These are phyloP conservation scores for Megaceryle alcyon DNA, from an alignment of 2,797 vertebrate genomes.

Conservation along the genomic window DNA sequence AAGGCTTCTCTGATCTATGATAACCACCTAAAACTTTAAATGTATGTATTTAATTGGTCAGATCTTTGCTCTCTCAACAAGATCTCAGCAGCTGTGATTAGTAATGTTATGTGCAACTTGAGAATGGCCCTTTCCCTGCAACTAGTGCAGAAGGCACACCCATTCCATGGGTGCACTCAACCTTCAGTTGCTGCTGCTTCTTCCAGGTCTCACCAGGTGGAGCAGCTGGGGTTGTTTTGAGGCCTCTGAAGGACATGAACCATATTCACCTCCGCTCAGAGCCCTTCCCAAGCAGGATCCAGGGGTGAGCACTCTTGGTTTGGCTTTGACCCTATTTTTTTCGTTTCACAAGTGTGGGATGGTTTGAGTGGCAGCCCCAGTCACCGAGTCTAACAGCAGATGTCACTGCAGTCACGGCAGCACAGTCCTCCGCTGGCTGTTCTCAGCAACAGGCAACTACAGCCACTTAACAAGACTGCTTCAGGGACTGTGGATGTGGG, in stretches of 20 bases:
- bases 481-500: background rate
- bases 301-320: background rate
- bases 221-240: background rate
- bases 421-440: rapidly evolving
- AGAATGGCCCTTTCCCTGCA: background rate
- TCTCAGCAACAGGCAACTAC: background rate
- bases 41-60: background rate
- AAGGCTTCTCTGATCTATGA: background rate
- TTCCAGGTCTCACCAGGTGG: background rate
- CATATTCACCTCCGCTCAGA: background rate
- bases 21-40: background rate
- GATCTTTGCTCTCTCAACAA: background rate
- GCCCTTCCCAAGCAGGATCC: background rate
- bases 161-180: background rate
- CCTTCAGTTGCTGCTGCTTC: background rate
- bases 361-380: background rate
- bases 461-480: background rate
- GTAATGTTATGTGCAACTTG: background rate
- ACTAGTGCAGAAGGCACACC: background rate
- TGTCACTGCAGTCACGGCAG: background rate
- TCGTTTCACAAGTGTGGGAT: background rate
- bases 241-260: background rate
- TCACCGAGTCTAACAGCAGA: background rate
- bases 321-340: background rate
- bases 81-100: background rate